Conservation (phyloP, 2,888 invertebrate species). For the Mactromeris polynyma region DNA sequence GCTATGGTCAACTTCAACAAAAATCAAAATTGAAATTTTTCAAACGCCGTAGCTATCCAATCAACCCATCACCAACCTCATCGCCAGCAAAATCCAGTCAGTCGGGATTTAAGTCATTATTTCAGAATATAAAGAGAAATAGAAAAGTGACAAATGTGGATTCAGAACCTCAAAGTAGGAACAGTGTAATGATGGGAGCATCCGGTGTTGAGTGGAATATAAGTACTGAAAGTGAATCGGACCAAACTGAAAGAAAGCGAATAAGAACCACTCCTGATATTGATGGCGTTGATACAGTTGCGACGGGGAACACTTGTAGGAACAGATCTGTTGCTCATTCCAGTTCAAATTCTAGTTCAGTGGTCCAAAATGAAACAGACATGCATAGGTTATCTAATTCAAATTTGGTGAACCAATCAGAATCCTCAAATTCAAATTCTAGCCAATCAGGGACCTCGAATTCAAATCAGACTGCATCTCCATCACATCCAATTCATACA, state of each 20-base stretch:
- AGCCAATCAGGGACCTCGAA: constrained; percentile 18
- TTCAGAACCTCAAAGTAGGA: constrained; percentile 22
- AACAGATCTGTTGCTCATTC: constrained; percentile 23
- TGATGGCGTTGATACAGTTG: constrained; percentile 2
- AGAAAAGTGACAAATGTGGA: constrained; percentile 31
- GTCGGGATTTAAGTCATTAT: constrained; percentile 60
- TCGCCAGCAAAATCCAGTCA: constrained; percentile 58
- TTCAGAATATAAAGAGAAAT: constrained; percentile 61
- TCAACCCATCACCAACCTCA: constrained; percentile 47
- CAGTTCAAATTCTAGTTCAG: constrained; percentile 20
- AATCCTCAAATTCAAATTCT: constrained; percentile 2
- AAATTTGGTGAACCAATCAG: constrained; percentile 17
- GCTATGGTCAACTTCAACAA: constrained; percentile 57
- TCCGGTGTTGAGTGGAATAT: constrained; percentile 25
- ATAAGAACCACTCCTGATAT: constrained; percentile 60
- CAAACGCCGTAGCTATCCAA: constrained; percentile 62
- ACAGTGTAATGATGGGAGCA: constrained; percentile 31
- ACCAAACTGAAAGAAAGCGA: constrained; percentile 42
- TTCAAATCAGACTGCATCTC: constrained; percentile 32
- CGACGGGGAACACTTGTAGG: neutral
- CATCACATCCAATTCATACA: constrained; percentile 63
- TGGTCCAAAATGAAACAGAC: constrained; percentile 31
- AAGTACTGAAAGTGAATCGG: constrained; percentile 42
- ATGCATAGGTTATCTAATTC: constrained; percentile 14
- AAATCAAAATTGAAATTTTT: constrained; percentile 58